Conservation (phyloP, 2,888 invertebrate genomes). For the Cheilosia variabilis region DNA sequence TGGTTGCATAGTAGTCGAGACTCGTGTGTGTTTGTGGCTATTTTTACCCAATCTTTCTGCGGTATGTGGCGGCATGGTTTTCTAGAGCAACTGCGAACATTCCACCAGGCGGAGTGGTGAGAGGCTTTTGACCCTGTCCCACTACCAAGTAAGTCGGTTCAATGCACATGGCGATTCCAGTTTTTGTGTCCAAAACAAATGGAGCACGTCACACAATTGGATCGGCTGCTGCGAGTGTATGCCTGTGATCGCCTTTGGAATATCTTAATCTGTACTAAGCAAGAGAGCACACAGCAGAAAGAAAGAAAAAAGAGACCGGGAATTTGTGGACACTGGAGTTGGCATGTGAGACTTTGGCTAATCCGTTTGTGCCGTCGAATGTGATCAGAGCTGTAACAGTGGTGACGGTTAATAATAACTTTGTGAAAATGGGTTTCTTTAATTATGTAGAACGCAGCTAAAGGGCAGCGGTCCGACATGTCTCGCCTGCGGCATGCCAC, state of each 20-base stretch:
- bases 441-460: too few relatives aligned
- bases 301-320: not conserved
- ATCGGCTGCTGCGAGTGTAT: conserved; percentile 24
- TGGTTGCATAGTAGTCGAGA: conserved; percentile 10
- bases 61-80: conserved; percentile 53
- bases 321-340: conserved; percentile 3
- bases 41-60: conserved; percentile 62
- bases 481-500: not conserved
- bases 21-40: conserved; percentile 15
- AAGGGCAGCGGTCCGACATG: not conserved
- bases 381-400: conserved; percentile 8
- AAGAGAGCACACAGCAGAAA: not conserved
- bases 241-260: conserved; percentile 52
- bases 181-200: conserved; percentile 68
- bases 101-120: conserved; percentile 21
- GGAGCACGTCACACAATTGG: conserved; percentile 63
- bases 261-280: conserved; percentile 54
- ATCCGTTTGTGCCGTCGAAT: conserved; percentile 17
- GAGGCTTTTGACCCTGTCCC: conserved; percentile 61
- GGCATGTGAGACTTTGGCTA: conserved; percentile 44
- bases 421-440: not conserved
- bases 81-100: conserved; percentile 68
- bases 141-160: conserved; percentile 36
- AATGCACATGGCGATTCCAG: conserved; percentile 63
- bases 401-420: conserved; percentile 6